phyloP scores from a whole-genome alignment of 92 coral and sea anemone genomes.

The Parazoanthus swiftii region DNA sequence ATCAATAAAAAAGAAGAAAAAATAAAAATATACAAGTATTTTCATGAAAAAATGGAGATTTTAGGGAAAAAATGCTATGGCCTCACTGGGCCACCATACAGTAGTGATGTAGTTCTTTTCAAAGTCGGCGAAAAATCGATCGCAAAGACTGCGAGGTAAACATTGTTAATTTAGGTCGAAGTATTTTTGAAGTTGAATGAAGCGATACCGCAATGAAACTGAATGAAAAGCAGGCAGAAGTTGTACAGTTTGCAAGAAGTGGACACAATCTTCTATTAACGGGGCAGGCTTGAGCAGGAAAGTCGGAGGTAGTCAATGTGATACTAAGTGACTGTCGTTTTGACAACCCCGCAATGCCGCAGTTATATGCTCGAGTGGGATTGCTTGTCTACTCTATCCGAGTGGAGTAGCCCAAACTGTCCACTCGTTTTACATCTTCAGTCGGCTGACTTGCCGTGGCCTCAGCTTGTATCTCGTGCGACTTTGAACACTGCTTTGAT shows the following conservation, averaged over 20 bases:
- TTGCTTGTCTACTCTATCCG: background rate
- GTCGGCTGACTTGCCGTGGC: background rate
- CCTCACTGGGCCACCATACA: too few relatives aligned
- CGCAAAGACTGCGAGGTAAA: too few relatives aligned
- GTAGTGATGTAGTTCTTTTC: too few relatives aligned
- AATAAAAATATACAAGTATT: too few relatives aligned
- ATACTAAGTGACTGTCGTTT: background rate
- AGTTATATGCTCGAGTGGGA: background rate
- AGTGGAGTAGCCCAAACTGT: background rate
- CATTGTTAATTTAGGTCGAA: too few relatives aligned
- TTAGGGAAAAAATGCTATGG: too few relatives aligned
- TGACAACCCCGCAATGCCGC: background rate
- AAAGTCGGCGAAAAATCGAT: too few relatives aligned
- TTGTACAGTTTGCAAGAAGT: background rate
- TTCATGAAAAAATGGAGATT: too few relatives aligned
- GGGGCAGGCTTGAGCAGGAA: background rate
- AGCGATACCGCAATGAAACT: background rate
- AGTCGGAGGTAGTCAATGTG: background rate
- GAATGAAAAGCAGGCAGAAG: background rate
- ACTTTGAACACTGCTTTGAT: background rate
- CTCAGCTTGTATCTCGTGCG: background rate
- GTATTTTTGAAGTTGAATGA: too few relatives aligned
- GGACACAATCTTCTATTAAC: background rate
- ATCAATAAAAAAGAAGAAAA: too few relatives aligned
- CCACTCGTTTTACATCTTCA: background rate